A percentile compares a stretch with the other conserved stretches of the same genome.
Evolutionary conservation across 2,797 vertebrate genomes (phyloP).

Genomic region (Semaprochilodus insignis): DNA sequence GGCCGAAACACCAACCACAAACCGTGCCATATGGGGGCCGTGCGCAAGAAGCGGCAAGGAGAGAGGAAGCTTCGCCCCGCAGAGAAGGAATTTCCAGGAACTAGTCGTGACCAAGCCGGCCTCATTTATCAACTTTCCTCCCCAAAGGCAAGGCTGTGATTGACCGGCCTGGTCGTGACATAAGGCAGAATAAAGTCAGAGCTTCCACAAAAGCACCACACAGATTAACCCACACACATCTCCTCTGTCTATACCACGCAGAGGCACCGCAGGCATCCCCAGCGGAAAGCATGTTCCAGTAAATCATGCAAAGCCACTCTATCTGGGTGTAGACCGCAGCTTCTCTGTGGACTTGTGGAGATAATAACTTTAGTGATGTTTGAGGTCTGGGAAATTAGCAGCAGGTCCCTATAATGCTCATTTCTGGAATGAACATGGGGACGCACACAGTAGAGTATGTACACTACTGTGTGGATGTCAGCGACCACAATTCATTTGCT

Average conservation of each 20-base stretch:
- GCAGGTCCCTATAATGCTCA: neutral
- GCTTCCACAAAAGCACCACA: constrained; percentile 22
- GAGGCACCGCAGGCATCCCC: constrained; percentile 1
- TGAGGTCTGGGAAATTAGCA: constrained; percentile 15
- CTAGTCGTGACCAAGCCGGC: constrained; percentile 36
- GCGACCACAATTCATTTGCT: no score
- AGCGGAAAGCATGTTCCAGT: neutral
- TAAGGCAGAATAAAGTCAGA: constrained; percentile 43
- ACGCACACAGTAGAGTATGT: no score
- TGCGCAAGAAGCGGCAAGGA: neutral
- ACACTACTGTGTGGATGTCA: neutral
- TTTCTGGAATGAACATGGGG: neutral
- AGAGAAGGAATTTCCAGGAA: constrained; percentile 49
- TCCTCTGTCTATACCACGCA: neutral
- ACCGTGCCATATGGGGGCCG: constrained; percentile 15
- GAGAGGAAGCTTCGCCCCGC: constrained; percentile 38
- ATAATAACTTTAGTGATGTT: constrained; percentile 35
- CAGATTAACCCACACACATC: constrained; percentile 31
- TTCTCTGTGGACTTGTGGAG: constrained; percentile 13
- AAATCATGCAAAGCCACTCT: constrained; percentile 12
- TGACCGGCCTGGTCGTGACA: constrained; percentile 46
- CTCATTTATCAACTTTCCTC: constrained; percentile 49
- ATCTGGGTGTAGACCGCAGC: neutral
- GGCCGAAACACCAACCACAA: neutral
- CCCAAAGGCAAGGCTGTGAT: constrained; percentile 24